These are phyloP conservation scores for Octomys mimax DNA, from an alignment of 2,797 vertebrate genomes.

Conservation along the genomic window DNA sequence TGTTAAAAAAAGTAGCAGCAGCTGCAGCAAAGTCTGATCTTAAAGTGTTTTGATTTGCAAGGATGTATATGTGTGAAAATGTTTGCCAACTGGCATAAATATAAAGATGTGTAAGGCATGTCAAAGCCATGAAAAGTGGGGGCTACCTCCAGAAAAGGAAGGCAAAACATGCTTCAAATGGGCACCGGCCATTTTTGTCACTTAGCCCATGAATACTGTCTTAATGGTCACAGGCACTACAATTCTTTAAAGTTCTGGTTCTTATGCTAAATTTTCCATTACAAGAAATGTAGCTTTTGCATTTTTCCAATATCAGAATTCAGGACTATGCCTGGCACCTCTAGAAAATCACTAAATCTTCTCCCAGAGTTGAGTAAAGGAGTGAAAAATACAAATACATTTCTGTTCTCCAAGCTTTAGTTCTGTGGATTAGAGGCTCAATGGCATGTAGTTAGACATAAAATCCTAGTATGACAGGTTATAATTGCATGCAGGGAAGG, in stretches of 20 bases:
- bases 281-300: not conserved
- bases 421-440: not conserved
- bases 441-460: not conserved
- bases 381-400: not conserved
- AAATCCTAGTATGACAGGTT: slow-evolving; percentile 45
- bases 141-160: not conserved
- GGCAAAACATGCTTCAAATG: not conserved
- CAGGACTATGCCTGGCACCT: not conserved
- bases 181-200: not conserved
- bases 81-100: not conserved
- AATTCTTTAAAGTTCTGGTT: slow-evolving; percentile 23
- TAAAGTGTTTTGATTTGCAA: not conserved
- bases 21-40: not conserved
- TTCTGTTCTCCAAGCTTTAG: slow-evolving; percentile 6
- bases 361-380: not conserved
- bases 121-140: not conserved
- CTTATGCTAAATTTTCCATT: not conserved
- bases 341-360: not conserved
- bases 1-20: not conserved
- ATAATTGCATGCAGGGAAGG: slow-evolving; percentile 60
- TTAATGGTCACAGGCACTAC: not conserved
- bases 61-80: not conserved
- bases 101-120: not conserved
- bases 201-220: not conserved
- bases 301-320: not conserved